These are phyloP conservation scores for Naso thynnoides DNA, from an alignment of 2,797 vertebrate species.

Conservation along the genomic window DNA sequence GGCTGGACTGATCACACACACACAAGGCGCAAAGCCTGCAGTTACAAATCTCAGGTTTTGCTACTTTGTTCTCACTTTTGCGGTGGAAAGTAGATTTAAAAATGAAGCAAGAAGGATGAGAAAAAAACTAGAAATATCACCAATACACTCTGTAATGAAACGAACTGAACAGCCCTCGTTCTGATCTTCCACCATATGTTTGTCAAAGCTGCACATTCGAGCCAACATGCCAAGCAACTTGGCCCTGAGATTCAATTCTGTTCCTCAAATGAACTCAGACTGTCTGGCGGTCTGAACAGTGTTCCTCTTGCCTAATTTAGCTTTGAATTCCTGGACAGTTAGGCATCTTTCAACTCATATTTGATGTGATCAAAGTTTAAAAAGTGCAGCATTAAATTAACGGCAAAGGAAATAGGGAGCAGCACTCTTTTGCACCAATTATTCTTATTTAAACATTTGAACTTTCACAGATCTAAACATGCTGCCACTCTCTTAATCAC, in stretches of 20 bases:
- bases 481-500: slow-evolving; percentile 53
- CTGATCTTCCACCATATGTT: slow-evolving; percentile 24
- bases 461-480: slow-evolving; percentile 65
- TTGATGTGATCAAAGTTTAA: slow-evolving; percentile 65
- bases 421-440: slow-evolving; percentile 37
- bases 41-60: neutral
- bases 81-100: neutral
- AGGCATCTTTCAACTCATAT: slow-evolving; percentile 49
- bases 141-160: neutral
- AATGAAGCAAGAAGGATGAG: neutral
- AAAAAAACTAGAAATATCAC: neutral
- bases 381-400: slow-evolving; percentile 44
- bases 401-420: slow-evolving; percentile 59
- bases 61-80: neutral
- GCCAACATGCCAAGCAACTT: slow-evolving; percentile 30
- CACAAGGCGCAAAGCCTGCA: neutral
- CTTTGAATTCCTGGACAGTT: slow-evolving; percentile 59
- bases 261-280: slow-evolving; percentile 65
- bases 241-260: slow-evolving; percentile 41
- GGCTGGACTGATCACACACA: neutral
- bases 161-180: neutral
- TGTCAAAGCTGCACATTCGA: slow-evolving; percentile 21
- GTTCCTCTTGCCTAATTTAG: slow-evolving; percentile 64
- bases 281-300: slow-evolving; percentile 60
- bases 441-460: slow-evolving; percentile 42